phyloP scores from a whole-genome alignment of 1,140 invertebrate genomes.

The Orchesella cincta region DNA sequence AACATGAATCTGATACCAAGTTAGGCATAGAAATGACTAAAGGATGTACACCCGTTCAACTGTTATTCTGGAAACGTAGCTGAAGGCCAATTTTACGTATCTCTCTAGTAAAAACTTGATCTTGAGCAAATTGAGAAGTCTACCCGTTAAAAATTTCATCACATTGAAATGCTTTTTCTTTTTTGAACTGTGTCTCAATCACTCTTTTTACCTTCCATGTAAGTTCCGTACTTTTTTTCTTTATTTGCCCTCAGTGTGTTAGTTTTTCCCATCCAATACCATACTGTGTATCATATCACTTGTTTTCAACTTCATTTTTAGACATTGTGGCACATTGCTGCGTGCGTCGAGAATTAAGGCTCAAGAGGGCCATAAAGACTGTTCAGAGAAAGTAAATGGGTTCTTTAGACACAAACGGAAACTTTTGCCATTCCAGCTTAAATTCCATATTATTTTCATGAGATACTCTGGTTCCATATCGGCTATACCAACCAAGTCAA shows the following conservation, averaged over 20 bases:
- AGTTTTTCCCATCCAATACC: too few species aligned
- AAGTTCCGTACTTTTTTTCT: neutral
- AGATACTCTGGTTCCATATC: neutral
- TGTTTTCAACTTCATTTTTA: too few species aligned
- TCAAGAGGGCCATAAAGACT: slow-evolving; percentile 15
- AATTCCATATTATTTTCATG: neutral
- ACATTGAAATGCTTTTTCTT: slow-evolving; percentile 1
- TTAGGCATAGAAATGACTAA: too few species aligned
- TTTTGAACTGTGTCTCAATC: neutral
- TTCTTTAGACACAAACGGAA: slow-evolving; percentile 16
- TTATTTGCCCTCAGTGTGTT: neutral
- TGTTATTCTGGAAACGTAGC: too few species aligned
- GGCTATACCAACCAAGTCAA: neutral
- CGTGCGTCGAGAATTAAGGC: neutral
- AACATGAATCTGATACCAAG: too few species aligned
- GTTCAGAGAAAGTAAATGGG: slow-evolving; percentile 14
- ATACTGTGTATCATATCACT: too few species aligned
- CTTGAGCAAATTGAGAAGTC: too few species aligned
- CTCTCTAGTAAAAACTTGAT: too few species aligned
- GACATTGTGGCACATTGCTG: neutral
- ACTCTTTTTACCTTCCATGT: neutral
- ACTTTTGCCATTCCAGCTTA: neutral
- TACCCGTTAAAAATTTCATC: neutral
- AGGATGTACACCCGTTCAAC: too few species aligned
- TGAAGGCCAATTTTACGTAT: too few species aligned